Evolutionary conservation across 2,888 invertebrate genomes (phyloP), one percentile per base, ranked within the genome.

Genomic region (Drosophila quinaria): DNA sequence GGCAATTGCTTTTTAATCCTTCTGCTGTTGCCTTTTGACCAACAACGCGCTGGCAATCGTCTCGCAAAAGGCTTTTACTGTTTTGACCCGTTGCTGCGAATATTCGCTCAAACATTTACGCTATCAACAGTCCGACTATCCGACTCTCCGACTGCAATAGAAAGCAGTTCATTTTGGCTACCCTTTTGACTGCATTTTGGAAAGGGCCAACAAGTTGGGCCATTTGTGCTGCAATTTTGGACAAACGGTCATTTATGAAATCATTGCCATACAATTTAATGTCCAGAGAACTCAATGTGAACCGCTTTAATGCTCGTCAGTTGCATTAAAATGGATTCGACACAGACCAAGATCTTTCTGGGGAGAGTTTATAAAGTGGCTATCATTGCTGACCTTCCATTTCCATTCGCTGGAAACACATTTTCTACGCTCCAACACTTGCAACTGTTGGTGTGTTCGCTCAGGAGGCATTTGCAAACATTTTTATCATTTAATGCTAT

Each of bases 131-230:
- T 52, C 35, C 59, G 49, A 66, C 54, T 29, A 11, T 37, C 59
- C 55, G 54, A 67, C n/a, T 25, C 15, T 50, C 59, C 17, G 1
- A 15, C 11, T 47, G 29, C 29, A 19, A 13, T 35, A 42, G 42
- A 37, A 25, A 44, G 9, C 50, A 47, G 31, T 37, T 37, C 10
- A 33, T 56, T 47, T 58, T 47, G 17, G 33, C 25, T 63, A 42
- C 44, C 51, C 64, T 47, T 50, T 66, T 22, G 62, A 56, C 56
- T 78, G 46, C 56, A 69, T 52, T 78, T 73, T 62, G 51, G 64
- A 87, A 62, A 51, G 59, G 61, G 47, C 70, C 87, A 83, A 83
- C 84, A 87, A 86, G 87, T 84, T 83, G 83, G 60, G 25, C 37
- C 41, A 41, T 37, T 66, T 35, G 17, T 39, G 46, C 41, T 15